Evolutionary conservation across 1,140 invertebrate genomes (phyloP).

Genomic region (Asobara japonica): DNA sequence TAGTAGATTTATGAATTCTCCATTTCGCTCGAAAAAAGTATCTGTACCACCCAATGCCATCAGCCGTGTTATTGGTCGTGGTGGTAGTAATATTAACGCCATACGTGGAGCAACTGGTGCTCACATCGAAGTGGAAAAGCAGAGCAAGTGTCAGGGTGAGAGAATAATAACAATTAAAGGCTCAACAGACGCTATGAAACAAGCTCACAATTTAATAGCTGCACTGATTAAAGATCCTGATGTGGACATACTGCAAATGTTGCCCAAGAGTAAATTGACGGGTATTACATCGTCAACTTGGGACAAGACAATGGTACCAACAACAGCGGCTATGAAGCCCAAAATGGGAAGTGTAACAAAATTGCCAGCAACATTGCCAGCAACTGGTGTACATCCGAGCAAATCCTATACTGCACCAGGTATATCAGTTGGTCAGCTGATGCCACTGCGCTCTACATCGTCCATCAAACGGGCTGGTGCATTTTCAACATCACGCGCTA

Average conservation of each 20-base stretch:
- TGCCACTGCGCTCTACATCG: slow-evolving; percentile 57
- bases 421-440: slow-evolving; percentile 58
- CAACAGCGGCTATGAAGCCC: slow-evolving; percentile 53
- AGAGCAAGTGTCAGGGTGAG: slow-evolving; percentile 93
- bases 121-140: slow-evolving; percentile 98
- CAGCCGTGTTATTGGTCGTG: slow-evolving; percentile 93
- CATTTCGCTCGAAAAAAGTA: slow-evolving; percentile 79
- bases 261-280: slow-evolving; percentile 75
- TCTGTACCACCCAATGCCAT: slow-evolving; percentile 93
- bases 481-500: slow-evolving; percentile 62
- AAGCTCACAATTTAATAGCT: slow-evolving; percentile 87
- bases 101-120: slow-evolving; percentile 94
- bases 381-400: slow-evolving; percentile 49
- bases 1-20: slow-evolving; percentile 64
- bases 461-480: slow-evolving; percentile 55
- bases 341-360: slow-evolving; percentile 57
- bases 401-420: slow-evolving; percentile 55
- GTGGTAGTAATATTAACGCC: slow-evolving; percentile 96
- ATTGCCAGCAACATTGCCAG: slow-evolving; percentile 49
- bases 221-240: slow-evolving; percentile 93
- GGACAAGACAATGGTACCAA: slow-evolving; percentile 67
- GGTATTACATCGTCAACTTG: slow-evolving; percentile 65
- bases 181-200: slow-evolving; percentile 88
- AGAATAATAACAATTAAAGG: slow-evolving; percentile 96
- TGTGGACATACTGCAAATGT: slow-evolving; percentile 86